Conservation (phyloP, 2,797 vertebrate species). For the Myotis pilosus region DNA sequence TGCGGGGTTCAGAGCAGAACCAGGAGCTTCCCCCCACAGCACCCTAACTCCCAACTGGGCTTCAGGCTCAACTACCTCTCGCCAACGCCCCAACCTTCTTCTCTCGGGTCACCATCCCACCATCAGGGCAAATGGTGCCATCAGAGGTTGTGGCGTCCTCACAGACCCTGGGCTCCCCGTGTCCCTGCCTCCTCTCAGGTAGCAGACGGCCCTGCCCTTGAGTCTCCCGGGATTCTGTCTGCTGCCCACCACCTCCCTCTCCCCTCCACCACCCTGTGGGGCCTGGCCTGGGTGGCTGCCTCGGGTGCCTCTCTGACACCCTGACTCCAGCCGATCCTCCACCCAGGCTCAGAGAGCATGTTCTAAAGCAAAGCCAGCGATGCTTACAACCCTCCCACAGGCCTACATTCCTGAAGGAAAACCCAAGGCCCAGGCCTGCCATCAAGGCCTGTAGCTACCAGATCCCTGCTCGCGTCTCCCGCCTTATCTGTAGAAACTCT, state of each 20-base stretch:
- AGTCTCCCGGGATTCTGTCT: background rate
- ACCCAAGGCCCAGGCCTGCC: slow-evolving; percentile 10
- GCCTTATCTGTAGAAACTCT: background rate
- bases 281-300: no score
- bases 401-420: slow-evolving; percentile 42
- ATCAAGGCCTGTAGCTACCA: background rate
- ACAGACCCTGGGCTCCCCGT: accelerated
- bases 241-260: accelerated
- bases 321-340: background rate
- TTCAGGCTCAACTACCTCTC: no score
- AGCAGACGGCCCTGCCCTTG: background rate
- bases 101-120: background rate
- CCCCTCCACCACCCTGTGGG: background rate
- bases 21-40: background rate
- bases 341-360: background rate
- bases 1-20: background rate
- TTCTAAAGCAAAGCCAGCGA: background rate
- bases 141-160: accelerated
- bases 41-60: background rate
- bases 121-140: background rate
- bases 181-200: background rate
- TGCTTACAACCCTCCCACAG: slow-evolving; percentile 35
- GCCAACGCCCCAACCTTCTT: background rate
- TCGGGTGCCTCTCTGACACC: accelerated
- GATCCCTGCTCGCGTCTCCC: background rate